phyloP scores from a whole-genome alignment of 30 jellyfish, hydroid and myxozoan species.

The Catostylus mosaicus region DNA sequence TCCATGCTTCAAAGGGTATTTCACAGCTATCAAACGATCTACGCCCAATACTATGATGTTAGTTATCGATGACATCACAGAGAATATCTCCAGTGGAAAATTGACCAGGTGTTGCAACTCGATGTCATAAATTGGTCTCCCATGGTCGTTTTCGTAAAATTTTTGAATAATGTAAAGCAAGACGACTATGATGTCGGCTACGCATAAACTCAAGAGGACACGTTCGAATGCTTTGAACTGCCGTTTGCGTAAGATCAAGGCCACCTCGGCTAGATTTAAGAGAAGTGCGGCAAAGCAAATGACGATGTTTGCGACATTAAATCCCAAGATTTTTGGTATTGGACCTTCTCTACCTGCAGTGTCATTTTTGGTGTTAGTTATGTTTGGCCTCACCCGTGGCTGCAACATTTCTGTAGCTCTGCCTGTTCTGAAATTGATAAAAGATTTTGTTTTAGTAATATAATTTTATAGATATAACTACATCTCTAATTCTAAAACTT shows the following conservation, averaged over 20 bases:
- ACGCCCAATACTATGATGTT: constrained; percentile 46
- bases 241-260: constrained; percentile 13
- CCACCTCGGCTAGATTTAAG: constrained; percentile 37
- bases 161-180: not conserved
- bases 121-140: not conserved
- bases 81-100: constrained; percentile 4
- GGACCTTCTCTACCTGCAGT: not conserved
- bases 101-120: not conserved
- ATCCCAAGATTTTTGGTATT: not conserved
- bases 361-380: not conserved
- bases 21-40: constrained; percentile 44
- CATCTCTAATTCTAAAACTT: no score
- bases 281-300: constrained; percentile 23
- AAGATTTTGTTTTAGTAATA: no score
- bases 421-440: no score
- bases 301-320: not conserved
- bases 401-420: no score
- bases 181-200: constrained; percentile 25
- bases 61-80: constrained; percentile 47
- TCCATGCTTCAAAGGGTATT: constrained; percentile 43
- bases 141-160: not conserved
- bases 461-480: no score
- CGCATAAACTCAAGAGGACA: constrained; percentile 37
- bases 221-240: constrained; percentile 22
- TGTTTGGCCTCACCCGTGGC: no score